phyloP scores from a whole-genome alignment of 2,888 invertebrate species.

The Aphodius granarius region DNA sequence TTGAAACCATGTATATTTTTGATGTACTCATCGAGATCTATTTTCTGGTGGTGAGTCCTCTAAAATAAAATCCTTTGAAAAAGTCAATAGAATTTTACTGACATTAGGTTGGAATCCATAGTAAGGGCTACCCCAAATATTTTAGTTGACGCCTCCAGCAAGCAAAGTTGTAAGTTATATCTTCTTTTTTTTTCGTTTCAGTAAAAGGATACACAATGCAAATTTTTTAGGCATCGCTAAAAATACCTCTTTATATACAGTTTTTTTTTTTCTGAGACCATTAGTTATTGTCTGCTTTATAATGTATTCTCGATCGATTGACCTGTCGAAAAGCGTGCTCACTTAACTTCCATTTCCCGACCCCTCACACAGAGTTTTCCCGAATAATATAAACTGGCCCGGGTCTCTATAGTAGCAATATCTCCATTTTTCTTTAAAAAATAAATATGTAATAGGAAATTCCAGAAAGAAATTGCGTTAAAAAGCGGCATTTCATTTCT shows the following conservation, averaged over 20 bases:
- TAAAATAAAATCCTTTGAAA: no score
- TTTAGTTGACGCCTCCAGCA: no score
- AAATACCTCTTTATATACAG: background rate
- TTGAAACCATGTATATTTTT: no score
- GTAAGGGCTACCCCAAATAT: no score
- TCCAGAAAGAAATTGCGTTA: background rate
- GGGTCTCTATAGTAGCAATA: background rate
- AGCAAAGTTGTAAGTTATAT: background rate
- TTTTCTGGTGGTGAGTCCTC: no score
- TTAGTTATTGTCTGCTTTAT: background rate
- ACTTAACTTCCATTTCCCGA: background rate
- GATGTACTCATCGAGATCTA: no score
- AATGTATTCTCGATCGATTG: background rate
- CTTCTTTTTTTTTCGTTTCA: background rate
- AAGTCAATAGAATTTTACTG: no score
- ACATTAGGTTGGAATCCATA: no score
- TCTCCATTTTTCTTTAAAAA: background rate
- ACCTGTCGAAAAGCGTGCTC: background rate
- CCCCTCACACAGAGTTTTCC: background rate
- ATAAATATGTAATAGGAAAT: background rate
- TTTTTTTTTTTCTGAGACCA: background rate
- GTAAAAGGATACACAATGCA: background rate
- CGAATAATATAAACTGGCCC: background rate
- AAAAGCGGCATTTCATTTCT: no score
- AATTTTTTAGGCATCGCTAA: background rate